Percentiles rank a stretch among this genome's conserved stretches.
phyloP scores from a whole-genome alignment of 2,113 vertebrate species.

The Myanophis thanlyinensis region DNA sequence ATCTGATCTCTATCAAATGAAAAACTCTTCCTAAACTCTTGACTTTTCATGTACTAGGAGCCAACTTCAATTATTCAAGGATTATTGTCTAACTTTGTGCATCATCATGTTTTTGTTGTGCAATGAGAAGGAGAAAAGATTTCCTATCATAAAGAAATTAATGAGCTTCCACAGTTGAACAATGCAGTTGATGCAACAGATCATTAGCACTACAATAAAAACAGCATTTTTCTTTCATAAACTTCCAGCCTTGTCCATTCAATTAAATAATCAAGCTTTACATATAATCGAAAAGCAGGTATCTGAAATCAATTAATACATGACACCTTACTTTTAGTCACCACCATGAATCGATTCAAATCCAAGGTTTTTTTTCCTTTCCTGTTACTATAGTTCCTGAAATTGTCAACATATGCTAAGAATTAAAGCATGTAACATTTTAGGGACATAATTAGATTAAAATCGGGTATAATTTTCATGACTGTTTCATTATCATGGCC shows the following conservation, averaged over 20 bases:
- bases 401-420: background rate
- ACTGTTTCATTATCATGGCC: background rate
- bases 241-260: constrained; percentile 15
- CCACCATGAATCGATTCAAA: constrained; percentile 10
- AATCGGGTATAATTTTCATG: background rate
- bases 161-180: constrained; percentile 23
- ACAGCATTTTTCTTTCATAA: background rate
- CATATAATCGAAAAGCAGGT: constrained; percentile 28
- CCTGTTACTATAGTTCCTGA: background rate
- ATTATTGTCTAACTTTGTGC: constrained; percentile 24
- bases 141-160: constrained; percentile 42
- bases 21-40: background rate
- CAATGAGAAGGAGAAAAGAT: constrained; percentile 21
- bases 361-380: background rate
- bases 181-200: constrained; percentile 27
- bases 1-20: background rate
- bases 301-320: constrained; percentile 33
- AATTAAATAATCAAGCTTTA: constrained; percentile 43
- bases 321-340: constrained; percentile 27
- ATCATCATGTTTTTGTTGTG: constrained; percentile 27
- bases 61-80: constrained; percentile 24
- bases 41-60: background rate
- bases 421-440: background rate
- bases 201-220: constrained; percentile 52
- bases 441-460: background rate